phyloP scores from a whole-genome alignment of 2,113 vertebrate species.

The Chascanopsetta lugubris region DNA sequence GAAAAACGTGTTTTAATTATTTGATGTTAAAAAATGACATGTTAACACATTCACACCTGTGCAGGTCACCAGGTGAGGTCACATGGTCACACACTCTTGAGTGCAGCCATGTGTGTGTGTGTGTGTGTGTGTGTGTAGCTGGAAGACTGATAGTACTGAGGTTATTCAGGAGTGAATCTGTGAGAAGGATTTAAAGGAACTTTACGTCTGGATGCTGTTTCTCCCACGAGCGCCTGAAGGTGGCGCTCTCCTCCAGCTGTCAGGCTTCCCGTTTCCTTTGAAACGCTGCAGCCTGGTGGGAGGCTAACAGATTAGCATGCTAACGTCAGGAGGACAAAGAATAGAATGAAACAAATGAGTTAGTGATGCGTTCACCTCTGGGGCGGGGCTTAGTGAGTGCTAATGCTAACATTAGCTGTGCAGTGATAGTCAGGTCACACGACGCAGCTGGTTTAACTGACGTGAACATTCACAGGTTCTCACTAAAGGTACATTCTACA shows the following conservation, averaged over 20 bases:
- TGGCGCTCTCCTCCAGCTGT: too few relatives aligned
- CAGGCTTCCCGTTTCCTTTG: too few relatives aligned
- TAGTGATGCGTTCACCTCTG: neutral
- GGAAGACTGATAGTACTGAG: neutral
- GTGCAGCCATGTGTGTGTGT: neutral
- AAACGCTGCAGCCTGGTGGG: too few relatives aligned
- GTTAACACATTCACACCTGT: neutral
- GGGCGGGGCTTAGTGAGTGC: neutral
- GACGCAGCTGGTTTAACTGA: neutral
- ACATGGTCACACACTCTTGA: too few relatives aligned
- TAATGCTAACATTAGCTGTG: neutral
- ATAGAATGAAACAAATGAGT: neutral
- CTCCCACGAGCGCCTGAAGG: too few relatives aligned
- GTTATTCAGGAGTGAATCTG: neutral
- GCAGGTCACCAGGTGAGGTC: constrained; percentile 3
- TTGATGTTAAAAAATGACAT: constrained; percentile 17
- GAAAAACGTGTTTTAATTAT: constrained; percentile 27
- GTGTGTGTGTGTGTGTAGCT: neutral
- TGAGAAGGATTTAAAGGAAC: neutral
- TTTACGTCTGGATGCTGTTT: too few relatives aligned
- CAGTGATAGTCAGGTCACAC: neutral
- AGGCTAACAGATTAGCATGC: neutral
- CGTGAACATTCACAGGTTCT: too few relatives aligned
- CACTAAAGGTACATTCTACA: neutral
- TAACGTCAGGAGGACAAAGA: neutral